These are phyloP conservation scores for Hypocryptadius cinnamomeus DNA, from an alignment of 2,113 vertebrate genomes.

Conservation along the genomic window DNA sequence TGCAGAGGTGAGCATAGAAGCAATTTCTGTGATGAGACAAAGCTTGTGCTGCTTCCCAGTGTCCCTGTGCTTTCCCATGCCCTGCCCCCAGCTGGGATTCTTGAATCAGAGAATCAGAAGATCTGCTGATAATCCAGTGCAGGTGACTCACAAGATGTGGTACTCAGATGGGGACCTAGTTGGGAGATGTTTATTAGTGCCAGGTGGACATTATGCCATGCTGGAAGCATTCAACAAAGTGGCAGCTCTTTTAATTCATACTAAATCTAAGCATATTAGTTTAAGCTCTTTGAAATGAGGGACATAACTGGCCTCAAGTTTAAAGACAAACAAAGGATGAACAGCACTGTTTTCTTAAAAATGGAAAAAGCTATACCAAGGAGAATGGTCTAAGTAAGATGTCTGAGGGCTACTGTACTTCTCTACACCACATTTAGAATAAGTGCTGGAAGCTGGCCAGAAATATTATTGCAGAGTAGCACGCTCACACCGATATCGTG, in stretches of 20 bases:
- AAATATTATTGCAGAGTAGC: not conserved
- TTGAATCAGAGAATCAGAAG: not conserved
- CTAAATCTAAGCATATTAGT: not conserved
- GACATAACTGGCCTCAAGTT: not conserved
- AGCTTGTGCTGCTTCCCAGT: not conserved
- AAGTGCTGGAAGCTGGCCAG: not conserved
- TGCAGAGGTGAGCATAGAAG: not conserved
- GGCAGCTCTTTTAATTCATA: not conserved
- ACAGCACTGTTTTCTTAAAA: not conserved
- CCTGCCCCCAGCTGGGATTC: not conserved
- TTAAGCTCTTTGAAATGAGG: not conserved
- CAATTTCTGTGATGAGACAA: not conserved
- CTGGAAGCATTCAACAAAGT: not conserved
- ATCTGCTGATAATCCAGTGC: not conserved
- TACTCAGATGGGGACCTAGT: not conserved
- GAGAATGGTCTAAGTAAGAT: not conserved
- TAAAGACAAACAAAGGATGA: not conserved
- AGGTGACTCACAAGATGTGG: not conserved
- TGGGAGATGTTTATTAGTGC: not conserved
- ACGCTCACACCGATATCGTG: not conserved
- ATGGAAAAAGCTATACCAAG: not conserved
- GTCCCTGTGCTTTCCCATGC: not conserved
- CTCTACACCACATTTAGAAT: not conserved
- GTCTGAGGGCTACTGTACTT: not conserved
- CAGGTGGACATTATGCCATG: not conserved